Conservation (phyloP, 1,140 invertebrate species). For the Neodiprion virginianus region DNA sequence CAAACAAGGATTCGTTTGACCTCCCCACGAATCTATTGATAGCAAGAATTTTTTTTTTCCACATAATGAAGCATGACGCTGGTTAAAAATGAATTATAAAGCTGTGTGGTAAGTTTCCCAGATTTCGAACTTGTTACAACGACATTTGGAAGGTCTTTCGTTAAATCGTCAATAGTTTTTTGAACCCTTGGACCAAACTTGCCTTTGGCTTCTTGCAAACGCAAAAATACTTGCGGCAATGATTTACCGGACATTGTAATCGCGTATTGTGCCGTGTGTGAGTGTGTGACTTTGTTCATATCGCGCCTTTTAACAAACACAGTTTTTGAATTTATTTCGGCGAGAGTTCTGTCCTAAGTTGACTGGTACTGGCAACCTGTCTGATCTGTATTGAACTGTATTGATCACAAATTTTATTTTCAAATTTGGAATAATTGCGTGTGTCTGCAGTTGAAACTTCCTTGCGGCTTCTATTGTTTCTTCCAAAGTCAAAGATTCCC, state of each 20-base stretch:
- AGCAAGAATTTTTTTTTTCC: not conserved
- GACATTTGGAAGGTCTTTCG: constrained; percentile 2
- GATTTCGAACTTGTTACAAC: constrained; percentile 14
- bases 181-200: not conserved
- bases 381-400: not conserved
- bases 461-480: not conserved
- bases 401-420: not conserved
- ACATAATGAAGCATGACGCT: not conserved
- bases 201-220: constrained; percentile 9
- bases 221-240: constrained; percentile 18
- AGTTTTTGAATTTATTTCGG: constrained; percentile 16
- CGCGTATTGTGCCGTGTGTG: constrained; percentile 15
- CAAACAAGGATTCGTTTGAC: not conserved
- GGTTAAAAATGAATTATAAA: not conserved
- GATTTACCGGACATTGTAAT: constrained; percentile 17
- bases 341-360: constrained; percentile 19
- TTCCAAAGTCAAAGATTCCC: not conserved
- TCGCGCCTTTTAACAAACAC: constrained; percentile 20
- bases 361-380: constrained; percentile 23
- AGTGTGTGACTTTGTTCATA: constrained; percentile 15
- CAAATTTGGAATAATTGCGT: not conserved
- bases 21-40: too few species aligned
- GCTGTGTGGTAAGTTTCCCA: not conserved
- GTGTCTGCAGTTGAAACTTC: not conserved
- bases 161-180: constrained; percentile 15